These are phyloP conservation scores for Dasyornis broadbenti DNA, from an alignment of 2,113 vertebrate species.

Conservation along the genomic window DNA sequence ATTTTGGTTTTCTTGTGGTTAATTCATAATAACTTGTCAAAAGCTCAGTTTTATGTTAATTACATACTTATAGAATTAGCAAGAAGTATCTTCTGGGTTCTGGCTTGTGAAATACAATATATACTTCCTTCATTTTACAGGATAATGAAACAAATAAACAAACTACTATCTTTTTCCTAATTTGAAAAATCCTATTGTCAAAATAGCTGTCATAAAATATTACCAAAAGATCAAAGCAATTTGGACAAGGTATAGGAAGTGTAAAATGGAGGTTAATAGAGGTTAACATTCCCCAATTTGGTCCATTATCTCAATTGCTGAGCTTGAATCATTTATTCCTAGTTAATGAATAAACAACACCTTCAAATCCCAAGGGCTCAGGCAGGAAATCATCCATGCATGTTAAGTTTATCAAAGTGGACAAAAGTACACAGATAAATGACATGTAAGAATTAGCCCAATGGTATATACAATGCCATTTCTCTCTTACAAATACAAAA, in stretches of 20 bases:
- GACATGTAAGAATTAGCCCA: neutral
- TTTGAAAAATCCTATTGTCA: neutral
- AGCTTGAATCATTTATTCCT: neutral
- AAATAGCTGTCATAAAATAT: neutral
- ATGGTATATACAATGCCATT: neutral
- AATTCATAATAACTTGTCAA: neutral
- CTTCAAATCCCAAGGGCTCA: neutral
- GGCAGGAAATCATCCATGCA: neutral
- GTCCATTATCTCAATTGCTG: neutral
- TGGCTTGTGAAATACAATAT: neutral
- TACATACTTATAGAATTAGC: neutral
- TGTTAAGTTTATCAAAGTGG: neutral
- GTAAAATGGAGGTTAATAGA: slow-evolving; percentile 24
- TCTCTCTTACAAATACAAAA: neutral
- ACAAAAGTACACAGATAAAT: neutral
- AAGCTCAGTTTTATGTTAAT: neutral
- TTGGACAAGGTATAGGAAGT: neutral
- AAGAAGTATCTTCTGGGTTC: neutral
- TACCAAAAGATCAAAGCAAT: neutral
- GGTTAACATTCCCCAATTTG: neutral
- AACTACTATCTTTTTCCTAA: neutral
- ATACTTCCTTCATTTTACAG: neutral
- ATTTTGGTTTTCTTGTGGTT: neutral
- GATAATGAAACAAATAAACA: neutral
- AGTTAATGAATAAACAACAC: slow-evolving; percentile 28